Evolutionary conservation across 2,797 vertebrate genomes (phyloP), one percentile per base, ranked within the genome.

Genomic region (Gambelia wislizenii): DNA sequence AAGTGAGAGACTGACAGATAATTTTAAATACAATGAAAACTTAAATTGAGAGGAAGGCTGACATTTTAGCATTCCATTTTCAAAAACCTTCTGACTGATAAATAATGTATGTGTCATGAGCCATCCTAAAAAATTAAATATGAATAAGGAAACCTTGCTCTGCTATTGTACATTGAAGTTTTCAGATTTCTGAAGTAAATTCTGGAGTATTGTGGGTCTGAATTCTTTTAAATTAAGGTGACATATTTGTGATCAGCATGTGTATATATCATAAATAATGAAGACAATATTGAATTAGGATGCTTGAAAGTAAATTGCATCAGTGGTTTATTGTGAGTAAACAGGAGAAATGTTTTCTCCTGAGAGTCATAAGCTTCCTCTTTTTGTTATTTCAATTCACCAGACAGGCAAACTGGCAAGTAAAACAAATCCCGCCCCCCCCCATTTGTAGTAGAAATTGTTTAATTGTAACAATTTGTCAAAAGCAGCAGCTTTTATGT

Each of bases 111-210:
- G 89, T 85, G 91, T 92, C 88, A 89, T 93, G 96, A 95, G 96
- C 95, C 94, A 93, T 94, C 94, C 95, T 96, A 67, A 61, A 94
- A 92, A 96, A 95, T 96, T 81, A 96, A 96, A 95, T 95, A 95
- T 89, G 94, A 94, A 96, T 95, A 94, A 95, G 67, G 86, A 94
- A 95, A 90, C 79, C 90, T 92, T 93, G 85, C 88, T 91, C 88
- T 90, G 1, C 47, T 85, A 6, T 6, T 39, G 93, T 95, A 59
- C 81, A 77, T 12, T 42, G 91, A 94, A 94, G 74, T 85, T 91
- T 89, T 74, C 1, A 44, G 2, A 80, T 95, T 93, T 94, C 80
- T 89, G 91, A 86, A 89, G 59, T 91, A 89, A 94, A 89, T 87
- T 67, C 64, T 67, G 30, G 12, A 13, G 64, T 33, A 25, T 20